These are phyloP conservation scores for Aphaenogaster ashmeadi DNA, from an alignment of 1,140 invertebrate species.

Conservation along the genomic window DNA sequence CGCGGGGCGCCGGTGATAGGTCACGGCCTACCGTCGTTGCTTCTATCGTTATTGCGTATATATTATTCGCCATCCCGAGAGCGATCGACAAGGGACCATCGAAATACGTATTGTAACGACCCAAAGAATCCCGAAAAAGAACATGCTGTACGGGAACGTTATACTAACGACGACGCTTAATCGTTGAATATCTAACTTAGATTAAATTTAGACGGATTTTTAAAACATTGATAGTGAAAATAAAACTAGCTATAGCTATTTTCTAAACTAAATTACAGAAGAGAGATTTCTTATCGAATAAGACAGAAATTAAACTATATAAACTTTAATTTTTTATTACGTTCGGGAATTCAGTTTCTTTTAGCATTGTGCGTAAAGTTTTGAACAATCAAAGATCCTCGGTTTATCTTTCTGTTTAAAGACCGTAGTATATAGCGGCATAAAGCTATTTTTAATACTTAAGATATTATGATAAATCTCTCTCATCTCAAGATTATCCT, in stretches of 20 bases:
- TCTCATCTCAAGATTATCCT: conserved; percentile 22
- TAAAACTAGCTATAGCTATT: not conserved
- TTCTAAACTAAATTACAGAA: not conserved
- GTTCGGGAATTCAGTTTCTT: not conserved
- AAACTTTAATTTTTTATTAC: conserved; percentile 2
- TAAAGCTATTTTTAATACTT: conserved; percentile 39
- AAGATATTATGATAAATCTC: conserved; percentile 36
- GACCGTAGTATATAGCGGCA: not conserved
- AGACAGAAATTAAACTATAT: not conserved
- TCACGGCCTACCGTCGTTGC: conserved; percentile 49
- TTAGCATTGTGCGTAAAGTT: not conserved
- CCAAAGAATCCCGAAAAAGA: not conserved
- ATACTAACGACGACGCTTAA: not conserved
- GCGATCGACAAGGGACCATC: conserved; percentile 9
- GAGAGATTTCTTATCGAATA: not conserved
- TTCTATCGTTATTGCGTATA: conserved; percentile 47
- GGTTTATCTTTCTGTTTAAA: not conserved
- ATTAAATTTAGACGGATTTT: conserved; percentile 6
- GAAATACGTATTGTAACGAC: conserved; percentile 32
- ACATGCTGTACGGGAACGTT: not conserved
- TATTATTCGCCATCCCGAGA: conserved; percentile 36
- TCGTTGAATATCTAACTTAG: not conserved
- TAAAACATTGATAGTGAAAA: not conserved
- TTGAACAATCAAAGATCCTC: not conserved
- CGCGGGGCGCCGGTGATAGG: conserved; percentile 34